A percentile compares a stretch with the other conserved stretches of the same genome.
phyloP scores from a whole-genome alignment of 23 tunicate genomes.

The Diplosoma virens region DNA sequence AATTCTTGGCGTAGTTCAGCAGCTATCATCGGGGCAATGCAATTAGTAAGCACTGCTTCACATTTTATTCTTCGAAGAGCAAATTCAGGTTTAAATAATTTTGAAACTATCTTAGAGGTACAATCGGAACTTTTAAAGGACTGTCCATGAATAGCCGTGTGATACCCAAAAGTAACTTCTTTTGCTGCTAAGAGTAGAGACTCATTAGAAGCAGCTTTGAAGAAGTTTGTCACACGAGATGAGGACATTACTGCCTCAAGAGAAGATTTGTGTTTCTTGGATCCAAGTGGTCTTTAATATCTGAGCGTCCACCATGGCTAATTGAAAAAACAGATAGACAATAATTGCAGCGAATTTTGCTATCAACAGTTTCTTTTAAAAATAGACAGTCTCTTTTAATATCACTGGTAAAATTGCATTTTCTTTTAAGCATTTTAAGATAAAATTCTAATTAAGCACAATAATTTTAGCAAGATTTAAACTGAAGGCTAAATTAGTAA shows the following conservation, averaged over 20 bases:
- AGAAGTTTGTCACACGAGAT: constrained; percentile 54
- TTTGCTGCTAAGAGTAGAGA: constrained; percentile 59
- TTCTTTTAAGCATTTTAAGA: constrained; percentile 15
- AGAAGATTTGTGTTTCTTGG: constrained; percentile 31
- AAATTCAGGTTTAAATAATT: constrained; percentile 64
- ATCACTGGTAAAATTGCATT: constrained; percentile 2
- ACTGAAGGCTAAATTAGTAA: not conserved
- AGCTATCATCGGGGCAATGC: constrained; percentile 72
- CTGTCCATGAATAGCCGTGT: constrained; percentile 64
- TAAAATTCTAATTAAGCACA: constrained; percentile 24
- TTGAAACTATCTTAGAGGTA: constrained; percentile 69
- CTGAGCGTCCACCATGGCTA: constrained; percentile 25
- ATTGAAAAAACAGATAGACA: constrained; percentile 29
- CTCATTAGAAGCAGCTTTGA: constrained; percentile 47
- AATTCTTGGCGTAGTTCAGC: constrained; percentile 61
- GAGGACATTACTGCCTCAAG: constrained; percentile 53
- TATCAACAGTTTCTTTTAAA: constrained; percentile 10
- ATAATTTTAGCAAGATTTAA: constrained; percentile 7
- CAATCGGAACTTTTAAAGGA: constrained; percentile 63
- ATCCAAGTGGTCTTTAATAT: constrained; percentile 35
- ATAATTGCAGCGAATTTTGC: constrained; percentile 29
- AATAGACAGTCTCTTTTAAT: not conserved
- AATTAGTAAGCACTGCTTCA: constrained; percentile 53
- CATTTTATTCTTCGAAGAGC: constrained; percentile 53
- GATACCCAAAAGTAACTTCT: constrained; percentile 43